phyloP scores from a whole-genome alignment of 2,888 invertebrate species.

The Pyrgus malvae region DNA sequence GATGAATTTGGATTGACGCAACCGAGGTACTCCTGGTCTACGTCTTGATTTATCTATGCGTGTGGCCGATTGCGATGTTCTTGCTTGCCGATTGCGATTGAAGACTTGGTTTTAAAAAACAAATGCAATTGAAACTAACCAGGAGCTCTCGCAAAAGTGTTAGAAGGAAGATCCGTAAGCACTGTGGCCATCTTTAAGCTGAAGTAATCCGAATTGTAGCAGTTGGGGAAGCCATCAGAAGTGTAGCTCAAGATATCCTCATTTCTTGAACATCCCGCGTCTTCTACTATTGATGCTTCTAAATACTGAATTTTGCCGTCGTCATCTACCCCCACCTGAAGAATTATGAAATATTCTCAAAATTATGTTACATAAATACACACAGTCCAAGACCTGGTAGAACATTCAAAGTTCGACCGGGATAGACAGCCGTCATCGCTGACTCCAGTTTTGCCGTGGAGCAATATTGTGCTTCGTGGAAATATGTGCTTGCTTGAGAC shows the following conservation, averaged over 20 bases:
- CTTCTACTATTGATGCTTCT: slow-evolving; percentile 69
- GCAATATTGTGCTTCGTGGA: no score
- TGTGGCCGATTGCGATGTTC: no score
- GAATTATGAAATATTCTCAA: background rate
- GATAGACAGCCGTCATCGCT: no score
- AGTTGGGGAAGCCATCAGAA: slow-evolving; percentile 67
- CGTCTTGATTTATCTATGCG: no score
- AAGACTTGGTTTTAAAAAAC: no score
- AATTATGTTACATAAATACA: background rate
- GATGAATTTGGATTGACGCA: no score
- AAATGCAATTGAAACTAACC: slow-evolving; percentile 59
- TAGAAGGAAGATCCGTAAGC: slow-evolving; percentile 84
- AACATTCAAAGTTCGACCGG: no score
- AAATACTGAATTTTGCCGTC: slow-evolving; percentile 86
- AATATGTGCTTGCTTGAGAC: no score
- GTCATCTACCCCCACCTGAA: slow-evolving; percentile 82
- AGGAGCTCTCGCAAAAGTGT: slow-evolving; percentile 86
- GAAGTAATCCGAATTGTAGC: slow-evolving; percentile 82
- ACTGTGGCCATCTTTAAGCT: slow-evolving; percentile 65
- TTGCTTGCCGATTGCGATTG: no score
- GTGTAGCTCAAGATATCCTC: slow-evolving; percentile 67
- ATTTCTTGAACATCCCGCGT: slow-evolving; percentile 73
- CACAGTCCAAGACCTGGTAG: slow-evolving; percentile 44
- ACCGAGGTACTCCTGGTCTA: no score
- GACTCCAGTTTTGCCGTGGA: no score